Evolutionary conservation across 2,888 invertebrate species (phyloP), one percentile per base, ranked within the genome.

Genomic region (Drosophila paramelanica): DNA sequence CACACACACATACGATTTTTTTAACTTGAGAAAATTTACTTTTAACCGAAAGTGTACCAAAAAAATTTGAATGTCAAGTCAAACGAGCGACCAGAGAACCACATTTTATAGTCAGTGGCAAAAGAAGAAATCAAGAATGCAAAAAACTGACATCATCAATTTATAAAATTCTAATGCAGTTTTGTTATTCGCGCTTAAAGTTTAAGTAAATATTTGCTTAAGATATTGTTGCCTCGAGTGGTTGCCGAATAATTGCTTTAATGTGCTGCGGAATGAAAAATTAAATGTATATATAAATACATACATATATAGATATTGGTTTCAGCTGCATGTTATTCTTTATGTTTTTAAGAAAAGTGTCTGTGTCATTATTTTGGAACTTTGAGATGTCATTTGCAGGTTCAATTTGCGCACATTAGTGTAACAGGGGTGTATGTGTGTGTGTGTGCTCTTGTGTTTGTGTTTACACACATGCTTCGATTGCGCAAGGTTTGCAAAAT

Each of bases 1-100:
- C 60, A 23, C 45, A 41, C n/a, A 25, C 45, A 38, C 8, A 20
- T 17, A 8, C 17, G 25, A n/a, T n/a, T 42, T 46, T 67, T 67
- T 43, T 59, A 67, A 67, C 67, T 51, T 64, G 62, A 67, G 72
- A 62, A 67, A 77, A 77, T 64, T 42, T 38, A 57, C 25, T 55
- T 47, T 46, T 51, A 56, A 38, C 57, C 13, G 49, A 77, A 74
- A 70, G 42, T 62, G 43, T 43, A 50, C 39, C 38, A 47, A 50
- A 36, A 33, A 46, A 27, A 10, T 36, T 58, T 55, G 33, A 57
- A 57, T 47, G 62, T 49, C 41, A 69, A 67, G 25, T 33, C 31
- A 57, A 68, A 36, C 69, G 46, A 53, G 42, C 36, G 43, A 49
- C n/a, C 27, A n/a, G 39, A 47, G 47, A 56, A 56, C 62, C 55